Conservation (phyloP, 1,140 invertebrate genomes). For the Ptiloglossa arizonensis region DNA sequence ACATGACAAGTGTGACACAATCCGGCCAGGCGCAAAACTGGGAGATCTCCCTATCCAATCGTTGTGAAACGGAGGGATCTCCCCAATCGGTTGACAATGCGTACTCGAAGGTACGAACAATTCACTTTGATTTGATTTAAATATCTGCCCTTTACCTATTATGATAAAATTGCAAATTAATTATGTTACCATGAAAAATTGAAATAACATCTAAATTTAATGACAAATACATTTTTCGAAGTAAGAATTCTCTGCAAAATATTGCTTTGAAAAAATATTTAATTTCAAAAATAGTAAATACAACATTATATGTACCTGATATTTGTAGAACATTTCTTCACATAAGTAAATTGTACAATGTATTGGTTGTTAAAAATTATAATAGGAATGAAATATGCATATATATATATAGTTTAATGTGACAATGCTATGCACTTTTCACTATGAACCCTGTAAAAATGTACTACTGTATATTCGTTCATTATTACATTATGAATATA, state of each 20-base stretch:
- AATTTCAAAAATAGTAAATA: conserved; percentile 1
- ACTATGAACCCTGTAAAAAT: conserved; percentile 29
- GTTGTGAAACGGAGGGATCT: too few species aligned
- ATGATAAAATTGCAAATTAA: not conserved
- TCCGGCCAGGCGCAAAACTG: too few species aligned
- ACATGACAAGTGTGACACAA: too few species aligned
- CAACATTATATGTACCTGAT: conserved; percentile 10
- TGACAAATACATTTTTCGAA: not conserved
- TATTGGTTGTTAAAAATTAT: conserved; percentile 13
- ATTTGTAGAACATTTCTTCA: conserved; percentile 9
- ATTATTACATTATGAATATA: conserved; percentile 42
- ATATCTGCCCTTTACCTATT: not conserved
- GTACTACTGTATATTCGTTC: conserved; percentile 42
- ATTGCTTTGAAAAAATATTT: not conserved
- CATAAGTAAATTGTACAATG: conserved; percentile 17
- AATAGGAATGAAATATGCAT: conserved; percentile 1
- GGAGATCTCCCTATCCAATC: too few species aligned
- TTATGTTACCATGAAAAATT: not conserved
- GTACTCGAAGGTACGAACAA: not conserved
- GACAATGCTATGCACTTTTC: conserved; percentile 36
- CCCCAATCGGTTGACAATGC: too few species aligned
- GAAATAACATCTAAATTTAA: not conserved
- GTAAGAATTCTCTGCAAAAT: not conserved
- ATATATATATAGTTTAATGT: conserved; percentile 11
- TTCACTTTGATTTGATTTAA: not conserved